These are phyloP conservation scores for Nemurella pictetii DNA, from an alignment of 2,888 invertebrate genomes.

Conservation along the genomic window DNA sequence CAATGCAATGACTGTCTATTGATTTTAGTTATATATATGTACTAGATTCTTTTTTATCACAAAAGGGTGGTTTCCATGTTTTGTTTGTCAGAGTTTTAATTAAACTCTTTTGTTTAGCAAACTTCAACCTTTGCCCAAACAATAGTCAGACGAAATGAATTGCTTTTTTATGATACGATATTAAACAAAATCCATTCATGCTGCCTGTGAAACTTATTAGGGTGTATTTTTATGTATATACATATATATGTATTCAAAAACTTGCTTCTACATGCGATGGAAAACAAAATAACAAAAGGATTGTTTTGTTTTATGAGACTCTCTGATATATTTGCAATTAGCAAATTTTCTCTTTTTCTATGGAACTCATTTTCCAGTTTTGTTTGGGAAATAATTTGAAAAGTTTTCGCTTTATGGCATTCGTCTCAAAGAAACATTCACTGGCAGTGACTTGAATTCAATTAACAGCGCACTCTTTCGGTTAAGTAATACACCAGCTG, in stretches of 20 bases:
- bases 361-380: constrained; percentile 31
- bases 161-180: constrained; percentile 39
- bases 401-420: constrained; percentile 14
- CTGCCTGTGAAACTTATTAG: constrained; percentile 38
- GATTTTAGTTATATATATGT: constrained; percentile 17
- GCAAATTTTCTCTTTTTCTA: constrained; percentile 11
- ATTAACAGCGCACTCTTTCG: background rate
- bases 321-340: constrained; percentile 31
- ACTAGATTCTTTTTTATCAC: constrained; percentile 9
- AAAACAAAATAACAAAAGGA: constrained; percentile 27
- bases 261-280: constrained; percentile 8
- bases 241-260: constrained; percentile 7
- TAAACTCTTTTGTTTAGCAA: constrained; percentile 29
- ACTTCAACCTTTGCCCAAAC: constrained; percentile 35
- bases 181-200: constrained; percentile 39
- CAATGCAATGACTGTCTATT: constrained; percentile 28
- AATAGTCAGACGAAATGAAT: constrained; percentile 40
- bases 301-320: constrained; percentile 21
- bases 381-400: constrained; percentile 26
- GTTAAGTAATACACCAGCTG: background rate
- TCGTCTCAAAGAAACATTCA: constrained; percentile 12
- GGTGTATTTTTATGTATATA: constrained; percentile 5
- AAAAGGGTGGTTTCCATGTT: constrained; percentile 30
- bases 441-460: background rate
- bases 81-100: constrained; percentile 32